phyloP scores from a whole-genome alignment of 2,797 vertebrate species.

The Macrochelys suwanniensis region DNA sequence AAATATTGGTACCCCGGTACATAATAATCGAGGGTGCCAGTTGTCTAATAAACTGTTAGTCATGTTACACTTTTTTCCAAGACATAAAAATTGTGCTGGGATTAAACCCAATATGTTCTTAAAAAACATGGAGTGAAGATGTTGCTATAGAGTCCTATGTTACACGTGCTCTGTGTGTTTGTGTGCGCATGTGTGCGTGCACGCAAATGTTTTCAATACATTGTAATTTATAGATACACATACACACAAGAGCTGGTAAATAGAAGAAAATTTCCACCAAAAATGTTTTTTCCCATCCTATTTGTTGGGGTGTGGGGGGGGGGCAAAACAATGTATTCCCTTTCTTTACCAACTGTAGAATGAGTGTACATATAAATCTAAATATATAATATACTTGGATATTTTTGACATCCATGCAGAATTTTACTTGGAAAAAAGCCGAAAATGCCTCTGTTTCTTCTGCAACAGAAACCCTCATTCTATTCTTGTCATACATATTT shows the following conservation, averaged over 20 bases:
- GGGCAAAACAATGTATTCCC: not conserved
- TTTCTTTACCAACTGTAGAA: not conserved
- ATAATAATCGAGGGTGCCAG: not conserved
- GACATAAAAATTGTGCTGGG: not conserved
- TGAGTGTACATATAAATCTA: not conserved
- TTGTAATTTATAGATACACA: not conserved
- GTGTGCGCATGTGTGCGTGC: too few relatives aligned
- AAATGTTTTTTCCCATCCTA: not conserved
- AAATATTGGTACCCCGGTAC: not conserved
- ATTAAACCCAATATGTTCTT: not conserved
- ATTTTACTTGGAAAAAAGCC: conserved; percentile 5
- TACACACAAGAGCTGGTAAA: not conserved
- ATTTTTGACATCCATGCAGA: not conserved
- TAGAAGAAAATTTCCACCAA: not conserved
- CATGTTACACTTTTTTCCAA: not conserved
- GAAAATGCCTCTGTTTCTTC: conserved; percentile 1
- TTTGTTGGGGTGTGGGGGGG: accelerated
- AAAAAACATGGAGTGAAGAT: not conserved
- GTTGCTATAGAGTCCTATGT: not conserved
- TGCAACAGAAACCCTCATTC: not conserved
- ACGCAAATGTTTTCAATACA: not conserved
- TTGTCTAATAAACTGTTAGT: not conserved
- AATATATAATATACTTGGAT: not conserved
- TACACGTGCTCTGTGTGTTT: not conserved
- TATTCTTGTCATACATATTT: not conserved